Base-by-base conservation (phyloP, 2,797 vertebrate species). In the Bradypus variegatus region DNA sequence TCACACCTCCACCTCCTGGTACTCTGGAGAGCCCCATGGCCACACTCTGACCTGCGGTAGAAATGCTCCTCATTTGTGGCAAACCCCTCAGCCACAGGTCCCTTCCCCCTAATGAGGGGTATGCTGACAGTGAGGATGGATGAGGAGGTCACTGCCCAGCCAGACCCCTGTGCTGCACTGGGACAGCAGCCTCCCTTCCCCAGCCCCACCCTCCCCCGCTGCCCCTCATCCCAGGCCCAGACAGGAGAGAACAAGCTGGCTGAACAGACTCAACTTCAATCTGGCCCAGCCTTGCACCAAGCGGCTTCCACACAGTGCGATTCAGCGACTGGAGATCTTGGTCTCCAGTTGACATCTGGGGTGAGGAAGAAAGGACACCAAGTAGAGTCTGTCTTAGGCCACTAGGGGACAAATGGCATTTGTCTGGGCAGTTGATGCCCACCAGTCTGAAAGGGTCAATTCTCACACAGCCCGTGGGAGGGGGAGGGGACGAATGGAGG, bases 361-460 rank as follows among this genome's bases (percentile, higher is more conserved):
- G 73, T 64, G 72, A 83, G 76, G 23, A 64, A 55, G 25, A 55
- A 86, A 82, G 50, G 81, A 70, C 91, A 91, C 36, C 4, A 8
- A 77, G 67, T 0, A 36, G 67, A 19, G 58, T 23, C 48, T 53
- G 41, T 77, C 48, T 83, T 58, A 50, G 79, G 67, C 33, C 67
- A 48, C 80, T 75, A 12, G 5, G 75, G 41, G 29, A 72, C 83
- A 65, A 83, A 94, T 93, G 94, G 94, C 25, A 96, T 89, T 90
- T 94, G 95, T 96, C 10, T 33, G 95, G 95, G 88, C 73, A 8
- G 83, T 89, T 94, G 96, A 94, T 94, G 96, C 94, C 95, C 87
- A 80, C 12, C 90, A 19, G 93, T 91, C 95, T 78, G 89, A 84
- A 94, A 86, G 18, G 13, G 48, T 48, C 41, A 48, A 90, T 85